phyloP scores from a whole-genome alignment of 2,888 invertebrate genomes.

The Parelbella ahira region DNA sequence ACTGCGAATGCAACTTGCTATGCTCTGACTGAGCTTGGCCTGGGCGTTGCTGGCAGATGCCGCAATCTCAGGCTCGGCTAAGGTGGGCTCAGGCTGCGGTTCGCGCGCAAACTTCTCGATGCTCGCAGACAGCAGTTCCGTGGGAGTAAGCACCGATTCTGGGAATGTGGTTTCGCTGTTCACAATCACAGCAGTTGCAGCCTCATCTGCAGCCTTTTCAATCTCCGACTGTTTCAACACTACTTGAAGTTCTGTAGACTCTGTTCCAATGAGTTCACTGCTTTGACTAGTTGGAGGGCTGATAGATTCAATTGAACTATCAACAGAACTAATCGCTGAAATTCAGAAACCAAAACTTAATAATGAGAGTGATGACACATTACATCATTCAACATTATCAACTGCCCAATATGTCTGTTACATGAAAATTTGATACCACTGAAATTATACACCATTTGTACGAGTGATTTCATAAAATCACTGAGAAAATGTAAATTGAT shows the following conservation, averaged over 20 bases:
- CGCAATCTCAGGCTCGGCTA: constrained; percentile 32
- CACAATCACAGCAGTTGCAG: constrained; percentile 42
- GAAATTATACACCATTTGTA: too few species aligned
- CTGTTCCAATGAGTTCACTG: constrained; percentile 47
- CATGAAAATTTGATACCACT: too few species aligned
- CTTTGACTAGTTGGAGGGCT: constrained; percentile 67
- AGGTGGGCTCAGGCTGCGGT: constrained; percentile 30
- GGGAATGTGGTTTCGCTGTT: constrained; percentile 43
- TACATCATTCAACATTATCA: too few species aligned
- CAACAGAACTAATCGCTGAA: constrained; percentile 70
- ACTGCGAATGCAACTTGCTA: constrained; percentile 60
- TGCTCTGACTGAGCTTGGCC: constrained; percentile 68
- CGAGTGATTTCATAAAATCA: too few species aligned
- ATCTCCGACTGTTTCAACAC: constrained; percentile 42
- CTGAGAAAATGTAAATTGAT: too few species aligned
- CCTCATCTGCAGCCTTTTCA: constrained; percentile 37
- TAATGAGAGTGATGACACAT: constrained; percentile 1
- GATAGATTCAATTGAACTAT: constrained; percentile 62
- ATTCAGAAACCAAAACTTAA: constrained; percentile 29
- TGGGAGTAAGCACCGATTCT: constrained; percentile 50
- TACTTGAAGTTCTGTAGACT: constrained; percentile 41
- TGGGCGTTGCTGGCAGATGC: constrained; percentile 35
- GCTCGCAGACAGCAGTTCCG: constrained; percentile 64
- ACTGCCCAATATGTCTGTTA: too few species aligned
- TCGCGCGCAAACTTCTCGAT: constrained; percentile 69